Evolutionary conservation across 2,113 vertebrate species (phyloP).

Genomic region (Glareola pratincola): DNA sequence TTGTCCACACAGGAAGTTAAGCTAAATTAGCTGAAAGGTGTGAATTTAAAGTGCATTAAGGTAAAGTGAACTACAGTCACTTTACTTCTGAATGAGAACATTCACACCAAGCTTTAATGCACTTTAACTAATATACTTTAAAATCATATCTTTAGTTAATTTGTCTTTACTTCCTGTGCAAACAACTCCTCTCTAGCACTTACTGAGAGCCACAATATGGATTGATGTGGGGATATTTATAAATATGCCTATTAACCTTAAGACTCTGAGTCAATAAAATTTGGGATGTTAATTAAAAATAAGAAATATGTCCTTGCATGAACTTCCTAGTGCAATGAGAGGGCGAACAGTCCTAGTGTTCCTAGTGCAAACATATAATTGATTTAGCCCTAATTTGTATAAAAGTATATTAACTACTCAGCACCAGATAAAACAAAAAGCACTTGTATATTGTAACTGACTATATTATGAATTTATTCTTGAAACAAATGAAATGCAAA

Average conservation of each 20-base stretch:
- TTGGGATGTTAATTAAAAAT: constrained; percentile 42
- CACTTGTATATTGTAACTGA: background rate
- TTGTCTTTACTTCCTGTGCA: constrained; percentile 59
- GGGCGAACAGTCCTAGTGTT: background rate
- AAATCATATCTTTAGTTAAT: constrained; percentile 66
- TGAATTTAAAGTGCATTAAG: constrained; percentile 68
- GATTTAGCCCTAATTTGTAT: background rate
- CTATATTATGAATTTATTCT: background rate
- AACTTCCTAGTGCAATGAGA: constrained; percentile 11
- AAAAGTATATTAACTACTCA: background rate
- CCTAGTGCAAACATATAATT: background rate
- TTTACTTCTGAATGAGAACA: constrained; percentile 63
- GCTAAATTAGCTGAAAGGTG: constrained; percentile 62
- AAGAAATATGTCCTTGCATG: constrained; percentile 43
- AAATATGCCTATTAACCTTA: constrained; percentile 58
- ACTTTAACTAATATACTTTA: constrained; percentile 45
- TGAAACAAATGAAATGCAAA: background rate
- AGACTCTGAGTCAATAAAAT: constrained; percentile 44
- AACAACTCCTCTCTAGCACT: constrained; percentile 54
- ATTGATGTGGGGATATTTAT: constrained; percentile 55
- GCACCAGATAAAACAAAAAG: background rate
- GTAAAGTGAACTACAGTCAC: constrained; percentile 52
- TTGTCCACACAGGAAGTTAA: constrained; percentile 59
- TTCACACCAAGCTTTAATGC: constrained; percentile 55
- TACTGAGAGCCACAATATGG: constrained; percentile 48